Evolutionary conservation across 1,140 invertebrate genomes (phyloP), one percentile per base, ranked within the genome.

Genomic region (Dreissena rostriformis): DNA sequence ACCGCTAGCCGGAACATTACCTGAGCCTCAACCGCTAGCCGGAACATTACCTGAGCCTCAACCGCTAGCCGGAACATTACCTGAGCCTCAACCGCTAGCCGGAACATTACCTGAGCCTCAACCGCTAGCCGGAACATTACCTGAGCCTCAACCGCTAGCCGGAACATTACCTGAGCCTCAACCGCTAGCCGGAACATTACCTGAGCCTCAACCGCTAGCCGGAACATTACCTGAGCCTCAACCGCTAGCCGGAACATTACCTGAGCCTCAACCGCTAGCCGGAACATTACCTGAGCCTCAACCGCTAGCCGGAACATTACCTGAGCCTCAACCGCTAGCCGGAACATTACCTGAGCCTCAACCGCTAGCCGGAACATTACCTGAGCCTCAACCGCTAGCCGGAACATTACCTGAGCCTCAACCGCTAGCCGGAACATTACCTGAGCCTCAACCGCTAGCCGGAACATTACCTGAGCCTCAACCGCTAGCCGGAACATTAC

Each of bases 261-360:
- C 19, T n/a, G 22, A 51, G 28, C 67, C 29, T 19, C 28, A 7
- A 63, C 61, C 19, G 24, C 61, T 26, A 7, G 7, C 24, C 2
- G 7, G 24, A 63, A 63, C 24, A 63, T 63, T 63, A 26, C 19
- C 61, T 63, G 61, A 63, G 61, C 24, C 2, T 26, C 11, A 12
- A 24, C 26, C 39, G n/a, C 63, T 39, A 39, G 8, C 39, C 39
- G 39, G 39, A 39, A 39, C 12, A 61, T 39, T 82, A 93, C 92
- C 89, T 92, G 92, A 11, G 93, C 92, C 76, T 90, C 88, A 22
- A 89, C 83, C 15, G 93, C 92, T 19, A 92, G 78, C 55, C 87
- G 87, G 87, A 93, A 93, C 88, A 93, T 91, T n/a, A 39, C 39
- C 39, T 39, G 39, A 39, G 39, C 39, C 39, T 39, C 39, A 5